Evolutionary conservation across 2,888 invertebrate species (phyloP), one percentile per base, ranked within the genome.

Genomic region (Lamellibrachia satsuma): DNA sequence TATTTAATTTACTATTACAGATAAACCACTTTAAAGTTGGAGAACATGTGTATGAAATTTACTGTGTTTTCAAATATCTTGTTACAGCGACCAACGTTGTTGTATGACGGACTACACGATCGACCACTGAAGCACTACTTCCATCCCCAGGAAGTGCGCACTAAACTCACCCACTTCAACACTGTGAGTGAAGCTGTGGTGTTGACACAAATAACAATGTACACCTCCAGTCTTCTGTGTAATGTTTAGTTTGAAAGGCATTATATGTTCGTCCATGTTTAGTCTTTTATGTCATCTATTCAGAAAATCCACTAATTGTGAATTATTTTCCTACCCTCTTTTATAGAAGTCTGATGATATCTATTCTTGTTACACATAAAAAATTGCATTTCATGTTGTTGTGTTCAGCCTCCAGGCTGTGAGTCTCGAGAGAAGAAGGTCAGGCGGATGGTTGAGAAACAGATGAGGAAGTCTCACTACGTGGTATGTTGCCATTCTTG

Each of bases 81-180:
- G 93, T 93, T 94, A 90, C 94, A 96, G 96, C 94, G 95, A 90
- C 94, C 96, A 7, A 95, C 96, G 7, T 94, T 96, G n/a, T 95
- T 95, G 94, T 95, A 96, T 95, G 95, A 95, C 93, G 96, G 96
- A 0, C 94, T 96, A 51, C 96, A 96, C 93, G 96, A 96, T 93
- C 93, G 95, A 92, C 95, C 96, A 11, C 94, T 96, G 91, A 96
- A 96, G 93, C 96, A 96, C 93, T 96, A 96, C 94, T 96, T 96
- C 94, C 95, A 95, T 91, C 94, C 94, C 27, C 95, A 95, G 8
- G 95, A 95, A 52, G 95, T 96, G 27, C 94, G 95, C 93, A 94
- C 94, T 15, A 93, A 94, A 90, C 95, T 96, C 90, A 96, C 96
- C 52, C 95, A 96, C 90, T 94, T 96, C 94, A 94, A 94, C 52